Conservation (phyloP, 2,888 invertebrate genomes). For the Scaptomyza parva region DNA sequence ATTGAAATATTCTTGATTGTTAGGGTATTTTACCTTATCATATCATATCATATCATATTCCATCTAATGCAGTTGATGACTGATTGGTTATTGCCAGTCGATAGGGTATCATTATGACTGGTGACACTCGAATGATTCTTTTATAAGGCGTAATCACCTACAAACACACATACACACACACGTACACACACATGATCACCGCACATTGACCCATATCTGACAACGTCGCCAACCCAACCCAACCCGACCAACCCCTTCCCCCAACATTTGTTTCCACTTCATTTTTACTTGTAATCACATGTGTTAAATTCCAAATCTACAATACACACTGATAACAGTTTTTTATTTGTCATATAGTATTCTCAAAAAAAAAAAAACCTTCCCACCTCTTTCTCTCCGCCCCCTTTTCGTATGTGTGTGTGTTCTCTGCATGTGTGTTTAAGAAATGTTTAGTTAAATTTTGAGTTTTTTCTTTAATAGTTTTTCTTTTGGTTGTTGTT, state of each 20-base stretch:
- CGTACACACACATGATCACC: conserved; percentile 19
- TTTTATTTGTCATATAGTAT: conserved; percentile 12
- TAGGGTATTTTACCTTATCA: neutral
- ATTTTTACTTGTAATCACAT: conserved; percentile 27
- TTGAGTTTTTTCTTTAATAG: too few relatives aligned
- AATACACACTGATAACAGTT: conserved; percentile 26
- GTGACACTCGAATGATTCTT: conserved; percentile 40
- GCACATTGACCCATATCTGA: conserved; percentile 25
- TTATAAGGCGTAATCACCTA: conserved; percentile 7
- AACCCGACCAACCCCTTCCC: neutral
- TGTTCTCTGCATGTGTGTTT: conserved; percentile 19
- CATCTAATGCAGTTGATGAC: conserved; percentile 16
- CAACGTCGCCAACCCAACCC: too few relatives aligned
- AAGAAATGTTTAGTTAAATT: conserved; percentile 8
- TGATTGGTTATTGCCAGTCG: conserved; percentile 6
- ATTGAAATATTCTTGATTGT: neutral
- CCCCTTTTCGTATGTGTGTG: neutral
- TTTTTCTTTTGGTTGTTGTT: conserved; percentile 4
- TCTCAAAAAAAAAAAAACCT: too few relatives aligned
- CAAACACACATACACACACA: neutral
- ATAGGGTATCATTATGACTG: conserved; percentile 8
- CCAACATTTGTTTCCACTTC: too few relatives aligned
- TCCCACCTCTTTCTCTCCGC: neutral
- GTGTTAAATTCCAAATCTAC: conserved; percentile 19
- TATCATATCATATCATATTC: neutral